Conservation (phyloP, 1,140 invertebrate species). For the Diabrotica virgifera region DNA sequence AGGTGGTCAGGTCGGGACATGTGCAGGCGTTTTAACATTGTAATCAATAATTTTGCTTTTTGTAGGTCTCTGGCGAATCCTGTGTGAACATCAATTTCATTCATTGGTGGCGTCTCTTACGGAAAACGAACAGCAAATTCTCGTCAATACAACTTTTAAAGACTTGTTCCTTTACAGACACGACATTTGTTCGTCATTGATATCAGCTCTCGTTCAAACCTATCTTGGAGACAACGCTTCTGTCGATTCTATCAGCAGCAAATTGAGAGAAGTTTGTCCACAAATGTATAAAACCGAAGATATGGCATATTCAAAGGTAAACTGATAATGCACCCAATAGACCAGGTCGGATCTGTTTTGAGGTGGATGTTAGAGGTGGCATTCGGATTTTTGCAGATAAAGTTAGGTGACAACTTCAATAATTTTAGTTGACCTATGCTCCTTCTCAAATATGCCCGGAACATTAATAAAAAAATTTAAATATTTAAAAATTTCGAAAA, state of each 20-base stretch:
- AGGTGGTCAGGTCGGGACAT: too few relatives aligned
- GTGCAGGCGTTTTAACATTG: too few relatives aligned
- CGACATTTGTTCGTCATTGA: conserved; percentile 73
- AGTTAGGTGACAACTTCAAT: too few relatives aligned
- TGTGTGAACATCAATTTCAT: conserved; percentile 91
- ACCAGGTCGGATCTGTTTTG: too few relatives aligned
- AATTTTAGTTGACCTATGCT: too few relatives aligned
- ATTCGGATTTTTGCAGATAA: too few relatives aligned
- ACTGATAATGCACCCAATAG: neutral
- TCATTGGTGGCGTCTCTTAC: conserved; percentile 67
- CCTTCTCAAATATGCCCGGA: too few relatives aligned
- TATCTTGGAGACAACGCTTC: conserved; percentile 94
- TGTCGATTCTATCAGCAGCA: conserved; percentile 84
- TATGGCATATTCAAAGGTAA: conserved; percentile 88
- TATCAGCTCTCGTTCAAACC: conserved; percentile 74
- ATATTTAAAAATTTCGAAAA: too few relatives aligned
- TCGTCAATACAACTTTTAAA: conserved; percentile 60
- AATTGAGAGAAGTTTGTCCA: conserved; percentile 89
- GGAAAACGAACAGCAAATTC: conserved; percentile 57
- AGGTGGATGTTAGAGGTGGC: too few relatives aligned
- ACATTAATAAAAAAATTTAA: too few relatives aligned
- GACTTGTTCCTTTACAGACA: conserved; percentile 82
- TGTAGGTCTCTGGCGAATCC: conserved; percentile 88
- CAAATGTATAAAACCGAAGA: conserved; percentile 93
- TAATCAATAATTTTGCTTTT: neutral